A percentile compares a stretch with the other conserved stretches of the same genome.
Conservation (phyloP, 2,888 invertebrate genomes). For the Sinodicranocentrus sp. region DNA sequence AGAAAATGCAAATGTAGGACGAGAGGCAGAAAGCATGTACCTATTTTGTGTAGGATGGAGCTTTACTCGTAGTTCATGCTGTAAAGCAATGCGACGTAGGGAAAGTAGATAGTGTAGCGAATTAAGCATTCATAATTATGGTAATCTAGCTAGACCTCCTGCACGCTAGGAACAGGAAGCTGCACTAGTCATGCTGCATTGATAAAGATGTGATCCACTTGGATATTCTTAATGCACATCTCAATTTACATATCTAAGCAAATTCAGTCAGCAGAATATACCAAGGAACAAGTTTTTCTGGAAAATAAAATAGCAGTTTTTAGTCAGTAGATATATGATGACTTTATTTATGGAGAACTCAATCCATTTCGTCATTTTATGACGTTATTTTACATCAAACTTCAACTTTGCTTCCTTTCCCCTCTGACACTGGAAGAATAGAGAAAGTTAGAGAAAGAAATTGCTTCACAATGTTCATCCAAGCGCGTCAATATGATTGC, state of each 20-base stretch:
- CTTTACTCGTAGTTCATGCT: background rate
- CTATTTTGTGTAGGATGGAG: background rate
- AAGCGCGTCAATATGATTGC: too few species aligned
- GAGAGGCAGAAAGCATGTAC: too few species aligned
- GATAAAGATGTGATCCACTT: background rate
- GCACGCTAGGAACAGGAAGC: background rate
- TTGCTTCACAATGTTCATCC: too few species aligned
- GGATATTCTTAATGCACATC: background rate
- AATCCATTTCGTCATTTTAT: too few species aligned
- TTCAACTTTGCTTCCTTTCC: too few species aligned
- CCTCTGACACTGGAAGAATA: too few species aligned
- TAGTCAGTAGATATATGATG: too few species aligned
- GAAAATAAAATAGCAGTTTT: too few species aligned
- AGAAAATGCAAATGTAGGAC: too few species aligned
- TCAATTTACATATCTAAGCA: background rate
- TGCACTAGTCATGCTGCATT: background rate
- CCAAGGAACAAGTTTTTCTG: too few species aligned
- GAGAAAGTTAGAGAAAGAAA: background rate
- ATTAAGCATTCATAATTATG: background rate
- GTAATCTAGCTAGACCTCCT: background rate
- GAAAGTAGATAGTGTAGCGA: background rate
- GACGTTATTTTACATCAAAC: too few species aligned
- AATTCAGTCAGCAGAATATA: background rate
- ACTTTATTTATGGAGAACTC: too few species aligned
- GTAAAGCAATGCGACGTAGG: background rate